phyloP scores from a whole-genome alignment of 2,797 vertebrate species.

The Distichodus sexfasciatus region DNA sequence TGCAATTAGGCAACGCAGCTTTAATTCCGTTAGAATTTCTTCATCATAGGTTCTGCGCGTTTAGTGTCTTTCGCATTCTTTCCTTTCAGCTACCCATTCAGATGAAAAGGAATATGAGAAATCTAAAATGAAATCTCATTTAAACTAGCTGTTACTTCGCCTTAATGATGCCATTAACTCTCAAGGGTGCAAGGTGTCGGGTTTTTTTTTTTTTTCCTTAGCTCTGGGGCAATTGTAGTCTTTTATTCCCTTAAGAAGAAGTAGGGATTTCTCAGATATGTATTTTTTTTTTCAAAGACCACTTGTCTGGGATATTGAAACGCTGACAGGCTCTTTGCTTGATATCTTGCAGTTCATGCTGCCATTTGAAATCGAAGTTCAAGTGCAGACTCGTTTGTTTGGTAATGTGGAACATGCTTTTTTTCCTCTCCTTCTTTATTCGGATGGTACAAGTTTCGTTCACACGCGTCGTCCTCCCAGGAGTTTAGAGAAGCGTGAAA shows the following conservation, averaged over 20 bases:
- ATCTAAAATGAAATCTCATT: constrained; percentile 20
- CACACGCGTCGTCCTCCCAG: not conserved
- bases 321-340: not conserved
- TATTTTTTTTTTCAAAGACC: not conserved
- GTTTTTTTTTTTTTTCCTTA: not conserved
- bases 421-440: not conserved
- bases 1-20: not conserved
- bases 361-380: not conserved
- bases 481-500: not conserved
- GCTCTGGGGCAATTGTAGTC: too few species aligned
- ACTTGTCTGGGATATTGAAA: not conserved
- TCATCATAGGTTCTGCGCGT: constrained; percentile 13
- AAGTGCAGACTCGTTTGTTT: not conserved
- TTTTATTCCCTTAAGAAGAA: too few species aligned
- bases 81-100: constrained; percentile 7
- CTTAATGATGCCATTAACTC: constrained; percentile 22
- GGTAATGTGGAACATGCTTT: not conserved
- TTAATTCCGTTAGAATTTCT: too few species aligned
- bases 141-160: not conserved
- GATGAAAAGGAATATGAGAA: constrained; percentile 14
- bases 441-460: not conserved
- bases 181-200: not conserved
- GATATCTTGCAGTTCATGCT: not conserved
- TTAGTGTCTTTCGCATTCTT: not conserved
- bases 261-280: not conserved